Percentiles rank a stretch among this genome's conserved stretches.
phyloP scores from a whole-genome alignment of 2,113 vertebrate species.

The Meleagris gallopavo region DNA sequence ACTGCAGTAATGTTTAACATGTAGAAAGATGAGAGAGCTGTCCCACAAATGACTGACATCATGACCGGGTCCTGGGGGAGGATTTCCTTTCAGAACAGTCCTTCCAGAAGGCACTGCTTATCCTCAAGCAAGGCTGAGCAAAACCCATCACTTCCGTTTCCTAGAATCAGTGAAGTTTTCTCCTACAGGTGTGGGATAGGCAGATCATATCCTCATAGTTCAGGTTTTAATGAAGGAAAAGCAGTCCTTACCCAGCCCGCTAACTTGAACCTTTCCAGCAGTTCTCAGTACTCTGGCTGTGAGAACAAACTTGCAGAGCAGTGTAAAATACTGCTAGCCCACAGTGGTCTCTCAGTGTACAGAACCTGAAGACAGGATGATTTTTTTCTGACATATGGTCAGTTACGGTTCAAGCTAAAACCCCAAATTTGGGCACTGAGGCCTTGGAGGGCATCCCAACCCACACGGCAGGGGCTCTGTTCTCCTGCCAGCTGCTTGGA shows the following conservation, averaged over 20 bases:
- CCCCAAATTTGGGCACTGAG: background rate
- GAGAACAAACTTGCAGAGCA: background rate
- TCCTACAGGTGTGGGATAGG: background rate
- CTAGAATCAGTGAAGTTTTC: background rate
- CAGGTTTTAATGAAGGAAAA: background rate
- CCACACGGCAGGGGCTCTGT: background rate
- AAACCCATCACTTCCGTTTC: background rate
- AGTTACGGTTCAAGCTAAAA: background rate
- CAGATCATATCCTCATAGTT: background rate
- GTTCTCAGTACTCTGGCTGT: background rate
- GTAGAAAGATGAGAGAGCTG: background rate
- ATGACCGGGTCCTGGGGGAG: background rate
- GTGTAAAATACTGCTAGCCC: background rate
- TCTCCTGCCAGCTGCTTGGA: background rate
- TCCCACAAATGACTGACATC: background rate
- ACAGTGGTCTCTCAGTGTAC: background rate
- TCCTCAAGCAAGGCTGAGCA: background rate
- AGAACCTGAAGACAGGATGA: background rate
- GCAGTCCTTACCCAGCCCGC: background rate
- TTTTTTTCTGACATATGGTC: background rate
- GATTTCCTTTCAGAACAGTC: background rate
- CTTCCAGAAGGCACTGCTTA: background rate
- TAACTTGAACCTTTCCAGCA: background rate
- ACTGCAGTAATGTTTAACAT: background rate
- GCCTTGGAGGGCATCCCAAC: background rate